Base-by-base conservation (phyloP, 2,797 vertebrate species). In the Scomberomorus guttatus region DNA sequence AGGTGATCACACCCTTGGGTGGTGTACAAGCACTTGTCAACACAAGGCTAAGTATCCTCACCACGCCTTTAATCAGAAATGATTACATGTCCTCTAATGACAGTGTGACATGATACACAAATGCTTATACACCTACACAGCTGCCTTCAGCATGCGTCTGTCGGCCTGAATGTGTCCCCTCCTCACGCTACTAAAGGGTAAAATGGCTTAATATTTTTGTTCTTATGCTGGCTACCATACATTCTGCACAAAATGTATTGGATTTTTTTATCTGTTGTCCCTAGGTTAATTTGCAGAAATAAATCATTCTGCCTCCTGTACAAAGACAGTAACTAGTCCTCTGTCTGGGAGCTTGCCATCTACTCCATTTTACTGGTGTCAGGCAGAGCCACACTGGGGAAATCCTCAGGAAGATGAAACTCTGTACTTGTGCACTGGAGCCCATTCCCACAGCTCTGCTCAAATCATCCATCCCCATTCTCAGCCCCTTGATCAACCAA, bases 1-100 rank as follows among this genome's bases (percentile, higher is more conserved):
- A 94, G 94, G 92, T 91, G 90, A 94, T 91, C 73, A 50, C 83
- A 91, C 90, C 90, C 88, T 90, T 90, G 77, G 83, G 88, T 90
- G 59, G 86, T 62, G 83, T 87, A 81, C 73, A 61, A 80, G 81
- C 85, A 82, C 90, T 90, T 87, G 87, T 91, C 91, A 93, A 84
- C 87, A 88, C 85, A 59, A 91, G 84, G 79, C 81, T 84, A 77
- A 82, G 54, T 74, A 68, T 86, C 58, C 77, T 87, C 82, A 82
- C 48, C 29, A 79, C 75, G 84, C 71, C 60, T 91, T 87, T 90
- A 91, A 92, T 93, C 80, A 89, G 84, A 90, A 92, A 92, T 85
- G 54, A 94, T 93, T 85, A 91, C 51, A n/a, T 77, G 73, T 90
- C 68, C 73, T 70, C 22, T 93, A 89, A 94, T 83, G 80, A 72